These are phyloP conservation scores for Acrobasis suavella DNA, from an alignment of 2,888 invertebrate species.

Conservation along the genomic window DNA sequence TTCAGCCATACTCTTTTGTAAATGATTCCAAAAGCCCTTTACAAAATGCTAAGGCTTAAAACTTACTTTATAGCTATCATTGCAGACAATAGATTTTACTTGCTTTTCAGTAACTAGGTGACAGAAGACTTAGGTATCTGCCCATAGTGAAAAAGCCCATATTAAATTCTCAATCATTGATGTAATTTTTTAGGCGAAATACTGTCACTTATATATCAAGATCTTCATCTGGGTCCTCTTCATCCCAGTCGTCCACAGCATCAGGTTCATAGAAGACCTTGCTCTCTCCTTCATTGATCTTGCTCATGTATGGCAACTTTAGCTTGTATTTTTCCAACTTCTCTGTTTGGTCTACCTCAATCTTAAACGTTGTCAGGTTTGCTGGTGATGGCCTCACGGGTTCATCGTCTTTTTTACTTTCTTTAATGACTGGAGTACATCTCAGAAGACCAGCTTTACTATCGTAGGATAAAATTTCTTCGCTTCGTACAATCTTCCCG, in stretches of 20 bases:
- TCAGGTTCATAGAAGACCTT: conserved; percentile 90
- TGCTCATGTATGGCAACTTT: conserved; percentile 84
- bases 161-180: too few species aligned
- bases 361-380: conserved; percentile 84
- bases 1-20: too few species aligned
- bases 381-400: conserved; percentile 64
- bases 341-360: conserved; percentile 84
- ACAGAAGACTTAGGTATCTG: too few species aligned
- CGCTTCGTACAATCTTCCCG: conserved; percentile 76
- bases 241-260: conserved; percentile 91
- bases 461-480: conserved; percentile 63
- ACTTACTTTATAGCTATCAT: too few species aligned
- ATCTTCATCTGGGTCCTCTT: conserved; percentile 94
- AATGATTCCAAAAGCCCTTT: too few species aligned
- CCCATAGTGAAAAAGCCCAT: too few species aligned
- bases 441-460: conserved; percentile 52
- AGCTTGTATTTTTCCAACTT: conserved; percentile 82
- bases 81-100: too few species aligned
- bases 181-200: not conserved
- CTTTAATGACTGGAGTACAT: conserved; percentile 51
- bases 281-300: conserved; percentile 78
- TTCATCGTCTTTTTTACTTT: conserved; percentile 51
- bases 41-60: too few species aligned
- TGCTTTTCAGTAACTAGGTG: too few species aligned
- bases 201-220: conserved; percentile 82